These are phyloP conservation scores for Chaetura pelagica DNA, from an alignment of 2,113 vertebrate species.

Conservation along the genomic window DNA sequence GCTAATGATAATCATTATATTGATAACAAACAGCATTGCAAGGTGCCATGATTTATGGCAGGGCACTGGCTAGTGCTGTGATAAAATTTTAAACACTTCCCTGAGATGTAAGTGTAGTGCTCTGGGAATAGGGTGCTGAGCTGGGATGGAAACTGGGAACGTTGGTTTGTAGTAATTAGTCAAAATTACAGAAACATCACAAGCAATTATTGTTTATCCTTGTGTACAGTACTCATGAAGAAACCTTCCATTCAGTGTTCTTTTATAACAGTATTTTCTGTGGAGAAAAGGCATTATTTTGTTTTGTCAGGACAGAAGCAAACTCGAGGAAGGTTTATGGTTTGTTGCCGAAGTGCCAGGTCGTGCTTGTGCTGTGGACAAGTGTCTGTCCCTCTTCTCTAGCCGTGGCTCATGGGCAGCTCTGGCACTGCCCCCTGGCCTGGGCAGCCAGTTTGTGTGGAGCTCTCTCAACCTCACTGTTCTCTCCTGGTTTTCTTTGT, in stretches of 20 bases:
- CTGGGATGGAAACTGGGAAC: not conserved
- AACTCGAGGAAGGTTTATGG: not conserved
- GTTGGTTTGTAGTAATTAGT: not conserved
- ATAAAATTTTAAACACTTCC: not conserved
- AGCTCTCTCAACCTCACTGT: not conserved
- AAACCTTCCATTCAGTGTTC: not conserved
- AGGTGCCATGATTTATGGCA: not conserved
- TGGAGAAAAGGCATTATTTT: not conserved
- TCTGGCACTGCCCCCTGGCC: not conserved
- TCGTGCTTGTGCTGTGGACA: accelerated
- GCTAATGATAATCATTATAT: not conserved
- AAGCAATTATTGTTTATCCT: not conserved
- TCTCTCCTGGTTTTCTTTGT: accelerated
- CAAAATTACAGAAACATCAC: accelerated
- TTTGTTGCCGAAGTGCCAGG: not conserved
- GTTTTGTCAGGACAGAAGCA: not conserved
- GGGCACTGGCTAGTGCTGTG: not conserved
- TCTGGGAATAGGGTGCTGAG: accelerated
- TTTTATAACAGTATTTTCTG: not conserved
- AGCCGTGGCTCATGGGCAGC: accelerated
- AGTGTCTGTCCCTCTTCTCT: accelerated
- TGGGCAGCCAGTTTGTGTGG: too few relatives aligned
- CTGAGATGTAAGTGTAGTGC: not conserved
- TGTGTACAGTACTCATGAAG: accelerated
- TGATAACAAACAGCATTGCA: not conserved